A percentile compares a stretch with the other conserved stretches of the same genome.
Evolutionary conservation across 1,140 invertebrate species (phyloP).

Genomic region (Drosophila serrata): DNA sequence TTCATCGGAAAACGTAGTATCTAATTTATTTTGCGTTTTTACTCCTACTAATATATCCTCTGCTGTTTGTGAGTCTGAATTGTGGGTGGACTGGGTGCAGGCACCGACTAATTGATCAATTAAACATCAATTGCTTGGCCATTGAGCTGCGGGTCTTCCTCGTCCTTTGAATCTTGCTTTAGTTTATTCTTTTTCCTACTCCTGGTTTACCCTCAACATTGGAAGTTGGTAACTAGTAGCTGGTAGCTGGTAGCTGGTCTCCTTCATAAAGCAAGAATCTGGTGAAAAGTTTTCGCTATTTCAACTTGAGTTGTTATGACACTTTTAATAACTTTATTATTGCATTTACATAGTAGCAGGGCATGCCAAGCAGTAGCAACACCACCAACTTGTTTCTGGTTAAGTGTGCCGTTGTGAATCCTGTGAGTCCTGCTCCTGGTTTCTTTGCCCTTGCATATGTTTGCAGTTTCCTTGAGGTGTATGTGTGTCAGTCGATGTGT

Average conservation of each 20-base stretch:
- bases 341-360: conserved; percentile 81
- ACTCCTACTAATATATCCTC: background rate
- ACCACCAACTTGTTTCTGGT: conserved; percentile 48
- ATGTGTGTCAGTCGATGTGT: conserved; percentile 11
- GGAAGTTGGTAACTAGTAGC: conserved; percentile 11
- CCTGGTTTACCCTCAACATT: conserved; percentile 18
- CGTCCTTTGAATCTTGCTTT: conserved; percentile 27
- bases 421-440: conserved; percentile 9
- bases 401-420: conserved; percentile 64
- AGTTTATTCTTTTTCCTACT: conserved; percentile 2
- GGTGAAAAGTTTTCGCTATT: conserved; percentile 78
- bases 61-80: conserved; percentile 13
- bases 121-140: conserved; percentile 79
- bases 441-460: conserved; percentile 61
- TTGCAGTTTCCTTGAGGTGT: conserved; percentile 47
- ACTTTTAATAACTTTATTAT: conserved; percentile 86
- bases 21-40: too few relatives aligned
- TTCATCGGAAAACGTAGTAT: too few relatives aligned
- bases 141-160: conserved; percentile 64
- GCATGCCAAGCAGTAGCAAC: conserved; percentile 41
- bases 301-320: conserved; percentile 85
- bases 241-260: conserved; percentile 14
- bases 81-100: conserved; percentile 42
- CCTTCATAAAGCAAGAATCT: conserved; percentile 67
- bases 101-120: conserved; percentile 80